phyloP scores from a whole-genome alignment of 2,888 invertebrate genomes.

The Macrosiphum euphorbiae region DNA sequence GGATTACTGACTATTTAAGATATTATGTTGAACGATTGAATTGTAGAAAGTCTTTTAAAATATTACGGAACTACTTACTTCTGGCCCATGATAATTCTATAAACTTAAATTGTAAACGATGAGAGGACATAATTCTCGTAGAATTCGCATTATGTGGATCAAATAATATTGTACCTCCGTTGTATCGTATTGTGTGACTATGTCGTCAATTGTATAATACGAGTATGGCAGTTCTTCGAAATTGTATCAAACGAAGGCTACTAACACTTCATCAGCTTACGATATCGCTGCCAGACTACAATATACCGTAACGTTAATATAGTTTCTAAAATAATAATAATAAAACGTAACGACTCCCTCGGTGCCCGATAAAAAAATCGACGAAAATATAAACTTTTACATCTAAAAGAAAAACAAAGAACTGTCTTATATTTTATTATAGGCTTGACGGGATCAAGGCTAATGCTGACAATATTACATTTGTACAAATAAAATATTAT shows the following conservation, averaged over 20 bases:
- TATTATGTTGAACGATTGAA: not conserved
- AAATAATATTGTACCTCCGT: not conserved
- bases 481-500: not conserved
- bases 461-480: not conserved
- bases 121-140: not conserved
- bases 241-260: not conserved
- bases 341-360: not conserved
- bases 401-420: not conserved
- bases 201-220: not conserved
- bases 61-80: not conserved
- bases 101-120: not conserved
- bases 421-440: not conserved
- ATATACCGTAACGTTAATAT: not conserved
- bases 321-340: slow-evolving; percentile 4
- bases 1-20: not conserved
- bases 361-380: not conserved
- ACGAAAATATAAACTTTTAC: slow-evolving; percentile 7
- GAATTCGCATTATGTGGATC: not conserved
- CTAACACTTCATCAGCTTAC: not conserved
- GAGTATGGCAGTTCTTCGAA: not conserved
- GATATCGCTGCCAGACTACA: not conserved
- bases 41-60: not conserved
- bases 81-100: not conserved
- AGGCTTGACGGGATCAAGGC: not conserved
- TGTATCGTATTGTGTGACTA: not conserved